phyloP scores from a whole-genome alignment of 2,797 vertebrate species.

The Ciconia nigra region DNA sequence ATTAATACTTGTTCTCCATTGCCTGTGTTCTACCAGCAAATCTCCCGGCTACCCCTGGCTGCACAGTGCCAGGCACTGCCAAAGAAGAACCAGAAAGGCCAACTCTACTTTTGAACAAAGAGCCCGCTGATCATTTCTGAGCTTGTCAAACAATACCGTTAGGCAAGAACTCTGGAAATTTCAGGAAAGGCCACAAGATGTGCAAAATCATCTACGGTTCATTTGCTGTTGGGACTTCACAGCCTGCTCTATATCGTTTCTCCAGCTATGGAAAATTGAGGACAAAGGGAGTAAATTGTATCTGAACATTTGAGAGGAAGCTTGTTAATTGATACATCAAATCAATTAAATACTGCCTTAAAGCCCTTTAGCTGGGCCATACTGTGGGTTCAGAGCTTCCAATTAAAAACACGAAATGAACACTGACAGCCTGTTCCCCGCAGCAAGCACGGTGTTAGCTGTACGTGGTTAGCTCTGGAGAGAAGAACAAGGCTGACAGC shows the following conservation, averaged over 20 bases:
- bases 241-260: neutral
- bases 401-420: neutral
- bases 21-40: neutral
- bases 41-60: neutral
- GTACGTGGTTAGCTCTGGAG: fast-evolving
- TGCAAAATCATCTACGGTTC: neutral
- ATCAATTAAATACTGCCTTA: neutral
- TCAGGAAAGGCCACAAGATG: neutral
- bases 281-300: neutral
- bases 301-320: neutral
- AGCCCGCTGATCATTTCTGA: neutral
- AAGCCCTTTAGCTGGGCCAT: neutral
- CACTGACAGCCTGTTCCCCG: fast-evolving
- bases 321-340: neutral
- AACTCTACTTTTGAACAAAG: neutral
- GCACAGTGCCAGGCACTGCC: neutral
- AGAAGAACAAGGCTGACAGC: neutral
- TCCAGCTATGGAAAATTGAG: neutral
- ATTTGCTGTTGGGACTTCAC: neutral
- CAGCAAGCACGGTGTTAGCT: neutral
- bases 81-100: neutral
- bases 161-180: neutral
- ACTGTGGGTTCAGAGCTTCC: neutral
- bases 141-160: neutral
- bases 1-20: neutral